Evolutionary conservation across 2,113 vertebrate species (phyloP).

Genomic region (Heterotis niloticus): DNA sequence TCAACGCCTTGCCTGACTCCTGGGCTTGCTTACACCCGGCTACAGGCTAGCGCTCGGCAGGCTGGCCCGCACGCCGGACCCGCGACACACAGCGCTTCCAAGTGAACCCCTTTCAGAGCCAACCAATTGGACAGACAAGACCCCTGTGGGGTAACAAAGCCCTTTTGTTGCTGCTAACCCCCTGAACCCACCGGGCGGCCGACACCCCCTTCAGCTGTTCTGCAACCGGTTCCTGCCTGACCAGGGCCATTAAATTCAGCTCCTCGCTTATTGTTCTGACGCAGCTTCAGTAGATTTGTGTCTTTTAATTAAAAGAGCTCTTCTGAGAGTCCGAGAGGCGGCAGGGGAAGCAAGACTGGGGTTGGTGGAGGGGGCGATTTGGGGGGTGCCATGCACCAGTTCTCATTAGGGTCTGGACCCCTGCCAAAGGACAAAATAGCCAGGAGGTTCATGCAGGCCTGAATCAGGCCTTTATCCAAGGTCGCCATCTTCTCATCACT

Average conservation of each 20-base stretch:
- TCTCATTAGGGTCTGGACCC: conserved; percentile 29
- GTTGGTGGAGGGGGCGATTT: conserved; percentile 5
- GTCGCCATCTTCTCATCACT: conserved; percentile 1
- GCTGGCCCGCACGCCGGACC: not conserved
- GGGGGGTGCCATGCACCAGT: conserved; percentile 17
- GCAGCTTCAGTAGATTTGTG: conserved; percentile 13
- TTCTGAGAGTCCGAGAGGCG: not conserved
- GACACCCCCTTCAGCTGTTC: conserved; percentile 42
- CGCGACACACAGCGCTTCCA: conserved; percentile 50
- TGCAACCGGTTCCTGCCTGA: conserved; percentile 52
- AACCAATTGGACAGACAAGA: conserved; percentile 60
- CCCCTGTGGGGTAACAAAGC: conserved; percentile 54
- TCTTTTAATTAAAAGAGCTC: conserved; percentile 28
- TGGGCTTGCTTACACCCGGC: conserved; percentile 37
- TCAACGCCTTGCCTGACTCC: conserved; percentile 23
- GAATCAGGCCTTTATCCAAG: conserved; percentile 25
- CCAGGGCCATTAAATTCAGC: conserved; percentile 58
- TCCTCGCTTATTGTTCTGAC: conserved; percentile 33
- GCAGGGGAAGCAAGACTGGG: conserved; percentile 26
- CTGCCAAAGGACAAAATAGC: conserved; percentile 18
- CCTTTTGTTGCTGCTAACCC: conserved; percentile 55
- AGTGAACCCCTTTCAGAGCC: conserved; percentile 58
- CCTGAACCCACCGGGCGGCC: conserved; percentile 32
- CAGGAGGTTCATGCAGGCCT: conserved; percentile 22
- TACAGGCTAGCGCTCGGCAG: not conserved